Evolutionary conservation across 2,888 invertebrate species (phyloP), one percentile per base, ranked within the genome.

Genomic region (Koerneria pararmatus): DNA sequence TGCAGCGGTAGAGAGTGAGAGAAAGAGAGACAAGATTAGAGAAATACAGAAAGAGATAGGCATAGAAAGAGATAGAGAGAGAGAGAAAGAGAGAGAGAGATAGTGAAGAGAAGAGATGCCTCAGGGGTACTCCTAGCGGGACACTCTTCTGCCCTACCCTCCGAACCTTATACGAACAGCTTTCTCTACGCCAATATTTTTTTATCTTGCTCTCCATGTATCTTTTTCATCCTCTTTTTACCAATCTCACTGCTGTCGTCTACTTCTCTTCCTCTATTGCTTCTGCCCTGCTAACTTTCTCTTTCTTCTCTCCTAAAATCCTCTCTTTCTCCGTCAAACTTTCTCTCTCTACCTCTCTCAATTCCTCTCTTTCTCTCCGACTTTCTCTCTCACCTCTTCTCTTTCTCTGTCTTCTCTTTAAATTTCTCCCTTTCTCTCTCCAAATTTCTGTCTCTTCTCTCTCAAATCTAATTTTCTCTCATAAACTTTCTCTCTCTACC

Each of bases 321-420:
- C 19, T n/a, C n/a, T n/a, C n/a, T n/a, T n/a, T n/a, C n/a, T n/a
- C n/a, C n/a, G n/a, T n/a, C n/a, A n/a, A 35, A 19, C 11, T 65
- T 27, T 67, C 54, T 22, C 15, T 68, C 19, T 68, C 46, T 24
- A 34, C 57, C 46, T 69, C 48, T 35, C 24, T 63, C 32, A 41
- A 22, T 46, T 66, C 32, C 49, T 69, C 69, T 71, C 69, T 69
- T 51, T 69, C 29, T 54, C 68, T 68, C 54, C 68, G 51, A 27
- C 66, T 46, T 22, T 67, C 24, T 67, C 35, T 68, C 15, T 68
- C 48, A 29, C 53, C 35, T 58, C 19, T 53, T 27, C 19, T 19
- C 19, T 19, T 41, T 41, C 19, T 19, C 19, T 19, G 8, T 19
- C 19, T 41, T 41, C 41, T 41, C 41, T 41, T 19, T 41, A 11